phyloP scores from a whole-genome alignment of 2,113 vertebrate species.

The Pholis gunnellus region DNA sequence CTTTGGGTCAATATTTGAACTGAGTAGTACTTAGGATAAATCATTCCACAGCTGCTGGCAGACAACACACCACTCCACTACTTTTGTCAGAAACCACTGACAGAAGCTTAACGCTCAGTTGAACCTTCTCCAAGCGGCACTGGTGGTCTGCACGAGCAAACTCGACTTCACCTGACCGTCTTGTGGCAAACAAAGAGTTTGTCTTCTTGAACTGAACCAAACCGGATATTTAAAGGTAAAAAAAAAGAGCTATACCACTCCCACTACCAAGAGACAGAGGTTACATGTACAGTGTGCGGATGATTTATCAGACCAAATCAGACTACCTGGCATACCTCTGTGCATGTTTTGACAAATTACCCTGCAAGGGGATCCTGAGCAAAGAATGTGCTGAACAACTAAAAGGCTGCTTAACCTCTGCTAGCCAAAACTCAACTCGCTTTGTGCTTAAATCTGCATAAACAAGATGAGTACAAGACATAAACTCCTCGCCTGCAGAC shows the following conservation, averaged over 20 bases:
- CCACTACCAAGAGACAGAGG: background rate
- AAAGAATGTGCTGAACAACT: conserved; percentile 63
- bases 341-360: conserved; percentile 74
- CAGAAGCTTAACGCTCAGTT: conserved; percentile 35
- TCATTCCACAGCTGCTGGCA: conserved; percentile 39
- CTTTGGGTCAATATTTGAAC: conserved; percentile 19
- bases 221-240: background rate
- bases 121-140: conserved; percentile 32
- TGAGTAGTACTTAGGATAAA: conserved; percentile 28
- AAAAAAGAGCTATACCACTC: background rate
- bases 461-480: conserved; percentile 49
- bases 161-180: background rate
- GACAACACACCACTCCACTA: background rate
- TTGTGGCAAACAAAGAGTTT: background rate
- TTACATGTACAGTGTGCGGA: background rate
- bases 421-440: conserved; percentile 21
- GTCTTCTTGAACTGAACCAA: background rate
- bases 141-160: conserved; percentile 10
- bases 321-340: conserved; percentile 61
- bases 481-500: conserved; percentile 46
- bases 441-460: conserved; percentile 51
- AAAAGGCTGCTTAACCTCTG: conserved; percentile 4
- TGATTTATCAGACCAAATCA: conserved; percentile 52
- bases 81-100: conserved; percentile 34
- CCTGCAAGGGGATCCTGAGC: conserved; percentile 51